These are phyloP conservation scores for Macrocentrus cingulum DNA, from an alignment of 1,140 invertebrate genomes.

Conservation along the genomic window DNA sequence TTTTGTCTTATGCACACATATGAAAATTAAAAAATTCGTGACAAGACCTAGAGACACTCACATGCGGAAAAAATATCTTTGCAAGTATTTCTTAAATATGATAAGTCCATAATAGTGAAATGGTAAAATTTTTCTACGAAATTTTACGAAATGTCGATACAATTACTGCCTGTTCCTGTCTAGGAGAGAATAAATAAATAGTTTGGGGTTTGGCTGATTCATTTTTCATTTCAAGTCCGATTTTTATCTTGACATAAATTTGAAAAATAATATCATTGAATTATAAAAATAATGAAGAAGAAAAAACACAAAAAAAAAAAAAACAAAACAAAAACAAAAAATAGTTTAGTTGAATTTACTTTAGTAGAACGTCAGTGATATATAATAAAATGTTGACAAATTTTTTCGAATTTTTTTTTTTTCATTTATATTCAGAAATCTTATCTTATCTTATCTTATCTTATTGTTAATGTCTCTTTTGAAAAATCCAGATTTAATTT, in stretches of 20 bases:
- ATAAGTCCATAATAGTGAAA: neutral
- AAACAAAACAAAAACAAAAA: slow-evolving; percentile 18
- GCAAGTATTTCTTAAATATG: neutral
- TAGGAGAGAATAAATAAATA: slow-evolving; percentile 1
- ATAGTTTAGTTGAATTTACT: slow-evolving; percentile 42
- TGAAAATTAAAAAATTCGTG: neutral
- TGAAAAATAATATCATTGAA: too few relatives aligned
- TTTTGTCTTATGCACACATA: neutral
- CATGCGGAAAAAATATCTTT: too few relatives aligned
- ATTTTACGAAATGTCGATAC: slow-evolving; percentile 5
- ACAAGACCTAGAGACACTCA: neutral
- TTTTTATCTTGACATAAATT: slow-evolving; percentile 16
- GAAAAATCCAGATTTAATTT: too few relatives aligned
- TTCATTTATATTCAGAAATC: slow-evolving; percentile 32
- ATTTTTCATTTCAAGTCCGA: neutral
- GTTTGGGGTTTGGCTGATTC: slow-evolving; percentile 3
- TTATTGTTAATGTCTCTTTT: too few relatives aligned
- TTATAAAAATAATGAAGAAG: too few relatives aligned
- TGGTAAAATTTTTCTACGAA: slow-evolving; percentile 12
- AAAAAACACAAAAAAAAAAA: slow-evolving; percentile 11
- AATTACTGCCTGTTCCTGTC: slow-evolving; percentile 8
- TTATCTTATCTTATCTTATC: slow-evolving; percentile 27
- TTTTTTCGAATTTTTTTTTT: slow-evolving; percentile 41
- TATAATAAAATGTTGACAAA: slow-evolving; percentile 47
- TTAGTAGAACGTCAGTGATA: slow-evolving; percentile 45